Conservation (phyloP, 2,888 invertebrate species). For the Eupelmus urozonus region DNA sequence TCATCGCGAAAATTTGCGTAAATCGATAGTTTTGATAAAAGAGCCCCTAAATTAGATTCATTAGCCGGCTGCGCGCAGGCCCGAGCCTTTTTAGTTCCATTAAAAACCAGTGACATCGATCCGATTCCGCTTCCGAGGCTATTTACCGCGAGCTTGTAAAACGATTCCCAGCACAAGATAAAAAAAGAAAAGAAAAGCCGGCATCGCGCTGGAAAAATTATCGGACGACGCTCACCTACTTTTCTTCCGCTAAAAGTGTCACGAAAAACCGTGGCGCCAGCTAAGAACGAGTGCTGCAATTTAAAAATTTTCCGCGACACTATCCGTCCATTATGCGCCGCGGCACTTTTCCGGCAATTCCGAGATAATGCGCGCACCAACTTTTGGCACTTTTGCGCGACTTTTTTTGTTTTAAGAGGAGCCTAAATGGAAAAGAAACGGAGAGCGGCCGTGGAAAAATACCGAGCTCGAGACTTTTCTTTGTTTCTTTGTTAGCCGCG, state of each 20-base stretch:
- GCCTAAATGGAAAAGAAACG: not conserved
- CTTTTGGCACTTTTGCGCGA: conserved; percentile 15
- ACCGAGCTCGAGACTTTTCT: too few relatives aligned
- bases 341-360: conserved; percentile 35
- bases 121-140: conserved; percentile 26
- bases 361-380: conserved; percentile 13
- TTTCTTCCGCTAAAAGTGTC: conserved; percentile 34
- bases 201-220: not conserved
- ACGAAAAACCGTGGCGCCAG: too few relatives aligned
- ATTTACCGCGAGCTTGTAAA: conserved; percentile 30
- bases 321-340: conserved; percentile 25
- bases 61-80: not conserved
- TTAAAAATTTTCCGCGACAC: conserved; percentile 39
- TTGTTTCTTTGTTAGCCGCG: too few relatives aligned
- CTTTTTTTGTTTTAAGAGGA: too few relatives aligned
- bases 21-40: not conserved
- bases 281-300: too few relatives aligned
- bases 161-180: conserved; percentile 23
- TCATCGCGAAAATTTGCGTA: too few relatives aligned
- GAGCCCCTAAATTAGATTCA: not conserved
- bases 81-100: conserved; percentile 22
- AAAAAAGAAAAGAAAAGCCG: conserved; percentile 13
- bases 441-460: not conserved
- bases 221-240: conserved; percentile 41
- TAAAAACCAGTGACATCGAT: conserved; percentile 41